A percentile compares a stretch with the other conserved stretches of the same genome.
phyloP scores from a whole-genome alignment of 2,797 vertebrate species.

The Pteronotus mesoamericanus region DNA sequence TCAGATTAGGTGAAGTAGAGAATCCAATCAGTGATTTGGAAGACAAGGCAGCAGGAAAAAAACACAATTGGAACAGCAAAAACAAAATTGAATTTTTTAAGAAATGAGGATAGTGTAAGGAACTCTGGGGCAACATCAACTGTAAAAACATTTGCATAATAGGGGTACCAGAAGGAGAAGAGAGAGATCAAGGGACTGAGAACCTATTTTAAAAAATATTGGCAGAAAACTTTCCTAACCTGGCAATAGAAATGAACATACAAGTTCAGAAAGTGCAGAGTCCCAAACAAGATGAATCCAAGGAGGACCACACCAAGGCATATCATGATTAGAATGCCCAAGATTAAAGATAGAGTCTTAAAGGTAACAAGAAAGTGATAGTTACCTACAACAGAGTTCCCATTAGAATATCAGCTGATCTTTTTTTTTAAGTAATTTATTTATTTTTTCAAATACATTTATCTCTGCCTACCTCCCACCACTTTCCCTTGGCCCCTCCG shows the following conservation, averaged over 20 bases:
- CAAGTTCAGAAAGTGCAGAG: neutral
- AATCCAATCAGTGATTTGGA: neutral
- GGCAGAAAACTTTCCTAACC: neutral
- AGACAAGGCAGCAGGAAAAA: neutral
- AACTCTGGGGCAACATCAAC: neutral
- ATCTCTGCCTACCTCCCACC: no score
- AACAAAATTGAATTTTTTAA: neutral
- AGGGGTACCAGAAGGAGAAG: neutral
- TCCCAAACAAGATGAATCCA: neutral
- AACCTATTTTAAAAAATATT: neutral
- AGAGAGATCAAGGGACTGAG: neutral
- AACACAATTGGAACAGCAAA: neutral
- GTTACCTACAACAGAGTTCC: neutral
- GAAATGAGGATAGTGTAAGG: neutral
- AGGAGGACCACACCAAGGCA: neutral
- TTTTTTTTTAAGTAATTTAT: no score
- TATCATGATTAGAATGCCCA: neutral
- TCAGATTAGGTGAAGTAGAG: neutral
- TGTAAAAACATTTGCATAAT: neutral
- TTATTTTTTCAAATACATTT: no score
- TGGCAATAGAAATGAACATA: neutral
- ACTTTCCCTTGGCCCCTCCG: no score
- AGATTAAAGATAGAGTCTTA: neutral
- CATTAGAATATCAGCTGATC: neutral
- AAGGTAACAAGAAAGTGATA: neutral